Evolutionary conservation across 1,140 invertebrate species (phyloP), one percentile per base, ranked within the genome.

Genomic region (Listronotus oregonensis): DNA sequence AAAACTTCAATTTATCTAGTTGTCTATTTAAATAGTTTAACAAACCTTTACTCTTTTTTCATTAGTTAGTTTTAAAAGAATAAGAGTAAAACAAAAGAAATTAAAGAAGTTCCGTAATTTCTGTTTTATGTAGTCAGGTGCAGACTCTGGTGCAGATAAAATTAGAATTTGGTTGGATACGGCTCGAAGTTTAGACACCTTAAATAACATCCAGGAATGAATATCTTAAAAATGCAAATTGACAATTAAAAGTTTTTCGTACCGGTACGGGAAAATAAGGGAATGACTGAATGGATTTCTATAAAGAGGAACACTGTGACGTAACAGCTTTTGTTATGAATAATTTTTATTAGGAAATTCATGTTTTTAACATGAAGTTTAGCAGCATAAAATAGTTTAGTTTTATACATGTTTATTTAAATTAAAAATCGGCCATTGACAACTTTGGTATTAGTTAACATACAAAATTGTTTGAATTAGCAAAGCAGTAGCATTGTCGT

Each of bases 181-280:
- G 57, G 46, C 44, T 31, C 43, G 46, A 64, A 64, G 62, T 64
- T 64, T 50, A 64, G 62, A 64, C 55, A 64, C 54, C 62, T 64
- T 50, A 64, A 57, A 64, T 64, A 64, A 64, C 62, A 63, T 37
- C 44, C 60, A 49, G n/a, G 60, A 63, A 63, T 50, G 62, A 51
- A 64, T 57, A 56, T 64, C 62, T 50, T 56, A 64, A 64, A 64
- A 57, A 64, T 64, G 62, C 47, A 64, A 64, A 64, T 64, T 64
- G 62, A 57, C 62, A 64, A 64, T 64, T 64, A 64, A 64, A 64
- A 57, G 42, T 64, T 64, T 64, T 64, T 49, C 46, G 10, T 47
- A 12, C 9, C 15, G 54, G 32, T 27, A 49, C 27, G 17, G 62
- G 17, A 58, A 56, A 57, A 57, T 64, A 64, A 51, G 17, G 37